A percentile compares a stretch with the other conserved stretches of the same genome.
These are phyloP conservation scores for Drosophila yooni DNA, from an alignment of 2,888 invertebrate species.

Conservation along the genomic window DNA sequence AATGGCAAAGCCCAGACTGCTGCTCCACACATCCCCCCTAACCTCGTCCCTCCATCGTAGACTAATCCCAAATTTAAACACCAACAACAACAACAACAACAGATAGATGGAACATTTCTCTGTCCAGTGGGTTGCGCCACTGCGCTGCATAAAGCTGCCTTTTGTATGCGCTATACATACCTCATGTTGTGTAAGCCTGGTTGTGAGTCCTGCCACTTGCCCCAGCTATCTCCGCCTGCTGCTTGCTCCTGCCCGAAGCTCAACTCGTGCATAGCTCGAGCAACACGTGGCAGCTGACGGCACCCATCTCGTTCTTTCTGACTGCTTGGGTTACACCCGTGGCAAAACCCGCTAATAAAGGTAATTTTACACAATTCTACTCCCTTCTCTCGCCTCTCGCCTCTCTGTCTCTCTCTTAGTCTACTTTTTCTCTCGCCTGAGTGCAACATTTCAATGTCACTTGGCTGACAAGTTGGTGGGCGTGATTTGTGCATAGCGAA, in stretches of 20 bases:
- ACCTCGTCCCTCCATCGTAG: background rate
- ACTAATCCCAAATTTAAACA: constrained; percentile 59
- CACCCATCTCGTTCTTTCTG: constrained; percentile 1
- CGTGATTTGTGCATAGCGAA: constrained; percentile 65
- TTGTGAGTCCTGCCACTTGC: background rate
- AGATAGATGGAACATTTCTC: constrained; percentile 5
- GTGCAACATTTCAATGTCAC: constrained; percentile 71
- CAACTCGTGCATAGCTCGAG: constrained; percentile 55
- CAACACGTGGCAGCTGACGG: constrained; percentile 65
- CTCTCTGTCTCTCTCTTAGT: background rate
- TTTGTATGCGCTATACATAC: constrained; percentile 25
- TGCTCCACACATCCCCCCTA: background rate
- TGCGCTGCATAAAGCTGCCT: constrained; percentile 32
- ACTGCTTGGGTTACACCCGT: constrained; percentile 4
- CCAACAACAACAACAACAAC: constrained; percentile 24
- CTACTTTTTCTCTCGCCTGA: constrained; percentile 9
- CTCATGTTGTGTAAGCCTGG: constrained; percentile 33
- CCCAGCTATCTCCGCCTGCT: background rate
- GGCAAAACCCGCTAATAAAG: constrained; percentile 69
- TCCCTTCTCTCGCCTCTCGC: background rate
- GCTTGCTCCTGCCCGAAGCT: constrained; percentile 4
- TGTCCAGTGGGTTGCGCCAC: constrained; percentile 27
- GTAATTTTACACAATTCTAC: constrained; percentile 62
- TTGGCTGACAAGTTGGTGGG: constrained; percentile 58
- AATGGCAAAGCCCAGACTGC: constrained; percentile 33